Evolutionary conservation across 1,140 invertebrate genomes (phyloP).

Genomic region (Tetraneura akinire): DNA sequence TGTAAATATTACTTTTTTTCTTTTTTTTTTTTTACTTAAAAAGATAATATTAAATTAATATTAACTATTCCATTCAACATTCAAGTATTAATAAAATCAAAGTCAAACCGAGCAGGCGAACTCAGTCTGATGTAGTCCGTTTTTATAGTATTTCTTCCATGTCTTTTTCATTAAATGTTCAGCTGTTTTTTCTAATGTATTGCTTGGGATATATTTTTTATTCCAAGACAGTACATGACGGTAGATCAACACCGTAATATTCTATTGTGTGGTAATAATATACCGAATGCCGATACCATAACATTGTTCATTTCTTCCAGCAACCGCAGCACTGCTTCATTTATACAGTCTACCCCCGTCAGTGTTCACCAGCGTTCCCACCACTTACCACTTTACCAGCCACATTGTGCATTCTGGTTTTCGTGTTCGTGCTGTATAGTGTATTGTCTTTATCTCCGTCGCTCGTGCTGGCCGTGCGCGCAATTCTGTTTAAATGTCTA

Average conservation of each 20-base stretch:
- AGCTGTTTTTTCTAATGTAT: neutral
- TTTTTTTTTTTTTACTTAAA: too few species aligned
- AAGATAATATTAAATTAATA: too few species aligned
- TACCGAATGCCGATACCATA: slow-evolving; percentile 14
- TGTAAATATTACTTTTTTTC: too few species aligned
- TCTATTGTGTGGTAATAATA: too few species aligned
- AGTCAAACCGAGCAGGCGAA: too few species aligned
- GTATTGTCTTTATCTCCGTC: slow-evolving; percentile 5
- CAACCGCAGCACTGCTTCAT: neutral
- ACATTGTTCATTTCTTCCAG: neutral
- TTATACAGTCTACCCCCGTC: neutral
- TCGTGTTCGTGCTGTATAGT: neutral
- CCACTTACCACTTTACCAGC: neutral
- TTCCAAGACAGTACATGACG: neutral
- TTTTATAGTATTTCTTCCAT: neutral
- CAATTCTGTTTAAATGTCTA: neutral
- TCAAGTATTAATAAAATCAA: too few species aligned
- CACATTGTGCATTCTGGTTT: neutral
- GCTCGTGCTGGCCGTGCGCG: neutral
- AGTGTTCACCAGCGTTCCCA: neutral
- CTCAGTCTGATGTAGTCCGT: neutral
- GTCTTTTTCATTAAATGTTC: neutral
- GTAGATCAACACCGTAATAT: neutral
- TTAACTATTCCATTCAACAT: too few species aligned
- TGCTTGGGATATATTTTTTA: neutral